phyloP scores from a whole-genome alignment of 1,140 invertebrate species.

The Mesaphorura yosii region DNA sequence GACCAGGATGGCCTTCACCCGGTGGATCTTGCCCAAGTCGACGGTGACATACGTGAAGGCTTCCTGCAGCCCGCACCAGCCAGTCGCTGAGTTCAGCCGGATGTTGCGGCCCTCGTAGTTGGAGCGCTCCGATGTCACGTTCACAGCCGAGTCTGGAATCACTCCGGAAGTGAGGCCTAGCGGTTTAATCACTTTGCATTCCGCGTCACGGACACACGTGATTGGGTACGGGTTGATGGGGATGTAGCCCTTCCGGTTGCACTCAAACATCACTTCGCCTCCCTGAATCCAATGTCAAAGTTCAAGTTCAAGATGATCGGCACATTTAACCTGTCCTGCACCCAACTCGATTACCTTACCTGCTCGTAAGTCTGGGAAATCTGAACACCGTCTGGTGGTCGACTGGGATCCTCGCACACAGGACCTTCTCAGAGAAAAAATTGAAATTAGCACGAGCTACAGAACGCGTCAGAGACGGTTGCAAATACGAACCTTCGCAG shows the following conservation, averaged over 20 bases:
- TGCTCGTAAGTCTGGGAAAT: conserved; percentile 82
- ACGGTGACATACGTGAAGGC: conserved; percentile 91
- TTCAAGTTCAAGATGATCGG: no score
- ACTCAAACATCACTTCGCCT: conserved; percentile 79
- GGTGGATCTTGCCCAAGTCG: conserved; percentile 76
- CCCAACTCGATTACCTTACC: no score
- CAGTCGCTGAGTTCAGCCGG: conserved; percentile 81
- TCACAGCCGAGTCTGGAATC: conserved; percentile 91
- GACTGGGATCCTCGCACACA: conserved; percentile 86
- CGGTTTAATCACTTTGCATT: conserved; percentile 84
- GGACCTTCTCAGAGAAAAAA: conserved; percentile 90
- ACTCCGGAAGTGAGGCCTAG: conserved; percentile 78
- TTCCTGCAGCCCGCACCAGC: conserved; percentile 89
- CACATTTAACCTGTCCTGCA: no score
- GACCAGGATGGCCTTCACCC: conserved; percentile 81
- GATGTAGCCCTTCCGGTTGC: conserved; percentile 81
- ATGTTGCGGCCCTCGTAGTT: conserved; percentile 85
- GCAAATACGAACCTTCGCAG: no score
- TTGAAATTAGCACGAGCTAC: conserved; percentile 94
- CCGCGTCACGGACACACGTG: conserved; percentile 77
- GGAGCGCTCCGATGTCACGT: conserved; percentile 79
- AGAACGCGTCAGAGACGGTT: no score
- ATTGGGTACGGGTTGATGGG: conserved; percentile 82
- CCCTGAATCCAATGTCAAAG: conserved; percentile 43
- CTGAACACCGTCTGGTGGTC: conserved; percentile 82